Percentiles rank a stretch among this genome's conserved stretches.
These are phyloP conservation scores for Battus philenor DNA, from an alignment of 1,140 invertebrate genomes.

Conservation along the genomic window DNA sequence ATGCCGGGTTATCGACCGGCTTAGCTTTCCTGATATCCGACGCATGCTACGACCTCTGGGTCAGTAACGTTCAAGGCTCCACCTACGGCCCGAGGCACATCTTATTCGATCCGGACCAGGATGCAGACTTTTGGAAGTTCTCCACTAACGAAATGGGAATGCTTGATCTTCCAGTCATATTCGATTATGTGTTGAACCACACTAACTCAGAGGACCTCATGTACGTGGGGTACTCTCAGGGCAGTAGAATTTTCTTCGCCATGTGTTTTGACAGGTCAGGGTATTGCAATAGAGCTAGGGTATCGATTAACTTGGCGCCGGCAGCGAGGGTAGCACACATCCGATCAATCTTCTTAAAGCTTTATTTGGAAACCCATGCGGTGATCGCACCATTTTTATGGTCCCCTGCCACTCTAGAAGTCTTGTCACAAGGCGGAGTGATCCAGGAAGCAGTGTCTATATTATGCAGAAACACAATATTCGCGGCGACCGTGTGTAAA, in stretches of 20 bases:
- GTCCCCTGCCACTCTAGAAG: conserved; percentile 25
- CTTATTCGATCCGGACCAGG: conserved; percentile 71
- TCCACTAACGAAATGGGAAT: conserved; percentile 83
- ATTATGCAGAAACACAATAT: conserved; percentile 30
- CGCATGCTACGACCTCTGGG: conserved; percentile 87
- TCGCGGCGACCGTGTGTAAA: conserved; percentile 27
- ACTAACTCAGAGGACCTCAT: conserved; percentile 72
- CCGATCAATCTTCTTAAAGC: conserved; percentile 30
- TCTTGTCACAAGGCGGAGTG: conserved; percentile 32
- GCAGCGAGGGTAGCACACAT: conserved; percentile 36
- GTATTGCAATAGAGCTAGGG: conserved; percentile 45
- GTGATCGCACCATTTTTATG: conserved; percentile 23
- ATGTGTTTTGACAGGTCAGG: conserved; percentile 53
- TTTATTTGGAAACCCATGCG: conserved; percentile 11
- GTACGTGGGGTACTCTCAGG: conserved; percentile 81
- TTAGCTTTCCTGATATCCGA: conserved; percentile 82
- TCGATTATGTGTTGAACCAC: conserved; percentile 78
- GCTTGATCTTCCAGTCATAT: conserved; percentile 84
- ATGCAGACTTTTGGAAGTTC: conserved; percentile 73
- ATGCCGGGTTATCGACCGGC: conserved; percentile 78
- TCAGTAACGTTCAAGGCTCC: conserved; percentile 83
- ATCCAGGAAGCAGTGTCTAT: conserved; percentile 31
- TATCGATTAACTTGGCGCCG: conserved; percentile 44
- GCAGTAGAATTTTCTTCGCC: conserved; percentile 47
- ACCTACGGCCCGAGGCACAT: conserved; percentile 78